Evolutionary conservation across 2,888 invertebrate species (phyloP).

Genomic region (Pheosia tremula): DNA sequence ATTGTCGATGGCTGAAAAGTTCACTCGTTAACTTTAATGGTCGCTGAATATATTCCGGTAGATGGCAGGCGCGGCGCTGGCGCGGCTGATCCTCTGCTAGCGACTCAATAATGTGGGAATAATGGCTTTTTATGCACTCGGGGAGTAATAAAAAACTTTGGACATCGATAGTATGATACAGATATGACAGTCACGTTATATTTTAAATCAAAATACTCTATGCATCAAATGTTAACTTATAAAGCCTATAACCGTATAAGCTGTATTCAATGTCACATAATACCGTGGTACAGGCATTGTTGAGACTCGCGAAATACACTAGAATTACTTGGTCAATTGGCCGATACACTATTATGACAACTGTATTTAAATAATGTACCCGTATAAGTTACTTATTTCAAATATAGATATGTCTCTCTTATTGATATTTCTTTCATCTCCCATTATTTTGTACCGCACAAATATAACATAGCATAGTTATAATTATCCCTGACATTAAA

Average conservation of each 20-base stretch:
- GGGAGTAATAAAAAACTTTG: neutral
- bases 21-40: slow-evolving; percentile 65
- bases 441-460: neutral
- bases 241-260: too few species aligned
- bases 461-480: neutral
- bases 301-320: too few species aligned
- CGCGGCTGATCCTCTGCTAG: slow-evolving; percentile 4
- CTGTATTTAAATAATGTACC: too few species aligned
- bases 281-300: too few species aligned
- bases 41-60: slow-evolving; percentile 47
- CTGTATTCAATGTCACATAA: too few species aligned
- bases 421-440: neutral
- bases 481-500: slow-evolving; percentile 3
- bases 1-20: slow-evolving; percentile 63
- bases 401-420: neutral
- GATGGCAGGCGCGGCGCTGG: slow-evolving; percentile 41
- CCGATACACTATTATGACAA: too few species aligned
- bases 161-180: neutral
- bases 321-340: too few species aligned
- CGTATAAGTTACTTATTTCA: neutral
- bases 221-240: neutral
- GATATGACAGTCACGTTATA: neutral
- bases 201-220: neutral
- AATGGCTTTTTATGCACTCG: slow-evolving; percentile 14
- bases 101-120: slow-evolving; percentile 16